Conservation (phyloP, 2,113 vertebrate species). For the Saccopteryx leptura region DNA sequence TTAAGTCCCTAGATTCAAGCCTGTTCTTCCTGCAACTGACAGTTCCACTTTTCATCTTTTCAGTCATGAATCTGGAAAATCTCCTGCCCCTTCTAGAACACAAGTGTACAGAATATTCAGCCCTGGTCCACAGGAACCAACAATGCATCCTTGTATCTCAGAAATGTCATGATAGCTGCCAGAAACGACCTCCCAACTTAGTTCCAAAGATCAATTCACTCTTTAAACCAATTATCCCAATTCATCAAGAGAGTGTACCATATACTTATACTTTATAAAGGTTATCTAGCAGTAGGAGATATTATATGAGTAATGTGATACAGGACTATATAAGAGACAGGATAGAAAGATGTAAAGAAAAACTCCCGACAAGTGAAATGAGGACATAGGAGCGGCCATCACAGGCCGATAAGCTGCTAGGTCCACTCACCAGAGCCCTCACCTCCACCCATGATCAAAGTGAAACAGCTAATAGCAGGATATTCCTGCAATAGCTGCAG, state of each 20-base stretch:
- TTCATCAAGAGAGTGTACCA: neutral
- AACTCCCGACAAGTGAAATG: neutral
- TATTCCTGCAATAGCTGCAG: neutral
- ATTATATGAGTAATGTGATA: neutral
- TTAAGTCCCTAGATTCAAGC: neutral
- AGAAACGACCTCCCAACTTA: neutral
- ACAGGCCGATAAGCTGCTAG: neutral
- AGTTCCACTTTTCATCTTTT: neutral
- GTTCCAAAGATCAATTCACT: constrained; percentile 4
- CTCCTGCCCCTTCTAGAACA: neutral
- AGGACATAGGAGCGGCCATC: neutral
- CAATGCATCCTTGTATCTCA: neutral
- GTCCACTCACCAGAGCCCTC: neutral
- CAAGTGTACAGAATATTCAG: neutral
- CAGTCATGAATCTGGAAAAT: neutral
- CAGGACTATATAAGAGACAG: neutral
- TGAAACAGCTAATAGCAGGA: neutral
- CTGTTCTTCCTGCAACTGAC: neutral
- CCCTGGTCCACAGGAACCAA: neutral
- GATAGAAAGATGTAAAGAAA: neutral
- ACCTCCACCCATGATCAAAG: neutral
- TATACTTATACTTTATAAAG: neutral
- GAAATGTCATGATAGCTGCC: neutral
- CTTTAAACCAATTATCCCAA: neutral
- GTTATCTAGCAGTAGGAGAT: neutral